Evolutionary conservation across 2,113 vertebrate genomes (phyloP), one percentile per base, ranked within the genome.

Genomic region (Physeter macrocephalus): DNA sequence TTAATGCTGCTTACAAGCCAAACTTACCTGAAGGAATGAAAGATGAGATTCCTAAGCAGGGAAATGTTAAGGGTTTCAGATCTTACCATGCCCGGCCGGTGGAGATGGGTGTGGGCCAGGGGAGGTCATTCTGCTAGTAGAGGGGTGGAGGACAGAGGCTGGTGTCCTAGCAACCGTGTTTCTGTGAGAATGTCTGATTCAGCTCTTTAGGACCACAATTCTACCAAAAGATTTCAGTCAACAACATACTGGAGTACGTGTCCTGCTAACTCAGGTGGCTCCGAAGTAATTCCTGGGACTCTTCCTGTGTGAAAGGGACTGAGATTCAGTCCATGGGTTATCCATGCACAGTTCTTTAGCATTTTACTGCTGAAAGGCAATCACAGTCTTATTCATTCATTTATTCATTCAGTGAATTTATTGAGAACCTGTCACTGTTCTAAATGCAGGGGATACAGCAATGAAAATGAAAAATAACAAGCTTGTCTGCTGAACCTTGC

Each of bases 51-150:
- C 1, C 5, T 57, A n/a, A 34, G 13, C 12, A 43, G 31, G 62
- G 5, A 4, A 11, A 43, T 34, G 5, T 20, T 52, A 46, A 61
- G 43, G 1, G 6, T 43, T 82, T 59, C 64, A 46, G 41, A 57
- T 39, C 62, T 90, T 81, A 39, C 5, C 9, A 29, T 64, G 43
- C 3, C 36, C 59, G 36, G 23, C 8, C 31, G 13, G 36, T 2
- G 59, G 52, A 64, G 36, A 0, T 1, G 20, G 31, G 34, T 41
- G 9, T 29, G 3, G 3, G 27, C 2, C 1, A 1, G 4, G 17
- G 54, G 6, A 34, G 8, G 29, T 8, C 15, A 27, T 43, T 66
- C 23, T 39, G 29, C 17, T 39, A 36, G 25, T 31, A 34, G 27
- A 25, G 17, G 2, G 18, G 6, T 46, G 6, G 62, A 41, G 27